Evolutionary conservation across 2,888 invertebrate species (phyloP).

Genomic region (Andrena bicolor): DNA sequence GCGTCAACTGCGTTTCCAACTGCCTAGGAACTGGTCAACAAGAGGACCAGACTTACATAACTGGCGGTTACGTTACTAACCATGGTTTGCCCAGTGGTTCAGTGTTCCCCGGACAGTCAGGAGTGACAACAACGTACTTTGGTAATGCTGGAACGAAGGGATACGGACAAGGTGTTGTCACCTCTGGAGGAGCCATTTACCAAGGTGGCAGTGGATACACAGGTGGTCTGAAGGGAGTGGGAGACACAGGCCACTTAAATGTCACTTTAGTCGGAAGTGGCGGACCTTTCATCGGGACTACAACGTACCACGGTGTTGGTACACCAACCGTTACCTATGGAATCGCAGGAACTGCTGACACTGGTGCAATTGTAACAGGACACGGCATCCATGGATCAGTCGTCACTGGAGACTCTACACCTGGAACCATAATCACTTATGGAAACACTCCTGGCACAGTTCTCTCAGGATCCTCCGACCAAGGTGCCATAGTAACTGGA

Average conservation of each 20-base stretch:
- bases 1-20: constrained; percentile 24
- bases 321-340: constrained; percentile 37
- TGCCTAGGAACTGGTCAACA: not conserved
- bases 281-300: constrained; percentile 18
- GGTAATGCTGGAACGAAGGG: constrained; percentile 16
- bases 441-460: constrained; percentile 65
- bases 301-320: constrained; percentile 28
- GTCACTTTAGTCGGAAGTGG: constrained; percentile 23
- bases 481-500: constrained; percentile 66
- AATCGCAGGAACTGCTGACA: constrained; percentile 19
- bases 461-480: constrained; percentile 51
- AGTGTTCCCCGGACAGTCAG: constrained; percentile 16
- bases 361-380: constrained; percentile 62
- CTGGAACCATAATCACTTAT: constrained; percentile 67
- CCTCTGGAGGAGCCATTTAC: constrained; percentile 29
- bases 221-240: not conserved
- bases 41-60: not conserved
- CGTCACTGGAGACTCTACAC: constrained; percentile 60
- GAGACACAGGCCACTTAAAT: constrained; percentile 22
- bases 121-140: constrained; percentile 28
- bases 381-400: constrained; percentile 55
- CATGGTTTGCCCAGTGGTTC: constrained; percentile 18
- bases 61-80: constrained; percentile 2
- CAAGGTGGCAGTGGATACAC: constrained; percentile 19
- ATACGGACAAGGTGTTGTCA: constrained; percentile 13